These are phyloP conservation scores for Harpagus bidentatus DNA, from an alignment of 2,113 vertebrate genomes.

Conservation along the genomic window DNA sequence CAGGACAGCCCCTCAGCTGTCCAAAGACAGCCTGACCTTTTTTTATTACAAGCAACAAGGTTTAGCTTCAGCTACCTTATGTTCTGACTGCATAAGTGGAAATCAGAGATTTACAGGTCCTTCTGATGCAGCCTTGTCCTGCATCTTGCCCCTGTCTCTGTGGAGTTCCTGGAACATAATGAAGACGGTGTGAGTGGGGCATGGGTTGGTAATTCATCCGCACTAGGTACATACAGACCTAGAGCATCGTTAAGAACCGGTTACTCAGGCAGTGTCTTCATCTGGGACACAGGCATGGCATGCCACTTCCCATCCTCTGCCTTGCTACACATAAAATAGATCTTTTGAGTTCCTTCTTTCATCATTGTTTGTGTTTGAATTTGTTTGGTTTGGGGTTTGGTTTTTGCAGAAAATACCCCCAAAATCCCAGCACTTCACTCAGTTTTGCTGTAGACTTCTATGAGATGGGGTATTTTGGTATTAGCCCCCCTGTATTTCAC, in stretches of 20 bases:
- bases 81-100: neutral
- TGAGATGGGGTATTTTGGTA: neutral
- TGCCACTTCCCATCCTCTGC: neutral
- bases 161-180: neutral
- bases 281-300: neutral
- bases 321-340: neutral
- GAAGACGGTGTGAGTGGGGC: accelerated
- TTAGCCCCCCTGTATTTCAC: neutral
- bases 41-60: neutral
- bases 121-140: neutral
- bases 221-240: neutral
- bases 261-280: neutral
- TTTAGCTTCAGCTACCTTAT: neutral
- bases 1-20: neutral
- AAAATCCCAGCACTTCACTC: too few relatives aligned
- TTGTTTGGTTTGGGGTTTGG: neutral
- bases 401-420: neutral
- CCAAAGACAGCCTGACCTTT: too few relatives aligned
- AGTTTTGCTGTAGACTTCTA: accelerated
- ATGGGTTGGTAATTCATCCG: neutral
- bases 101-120: neutral
- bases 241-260: accelerated
- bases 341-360: neutral
- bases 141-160: too few relatives aligned
- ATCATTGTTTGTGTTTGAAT: neutral